phyloP scores from a whole-genome alignment of 2,888 invertebrate genomes.

The Chesias legatella region DNA sequence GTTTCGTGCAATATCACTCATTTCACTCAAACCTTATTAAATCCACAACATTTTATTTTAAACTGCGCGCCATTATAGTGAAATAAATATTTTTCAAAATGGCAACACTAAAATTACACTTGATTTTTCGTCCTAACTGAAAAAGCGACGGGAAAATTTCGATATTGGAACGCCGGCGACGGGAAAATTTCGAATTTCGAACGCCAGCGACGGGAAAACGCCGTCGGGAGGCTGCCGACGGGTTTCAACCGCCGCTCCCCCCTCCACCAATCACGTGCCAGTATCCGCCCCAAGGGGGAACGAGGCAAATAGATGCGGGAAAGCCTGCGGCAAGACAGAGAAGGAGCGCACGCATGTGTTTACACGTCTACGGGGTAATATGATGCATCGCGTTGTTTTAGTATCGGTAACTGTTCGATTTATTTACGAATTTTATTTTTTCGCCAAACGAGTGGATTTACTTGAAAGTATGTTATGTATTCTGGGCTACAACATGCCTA shows the following conservation, averaged over 20 bases:
- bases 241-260: slow-evolving; percentile 59
- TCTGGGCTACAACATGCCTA: slow-evolving; percentile 9
- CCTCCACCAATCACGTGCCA: slow-evolving; percentile 66
- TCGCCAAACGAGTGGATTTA: slow-evolving; percentile 58
- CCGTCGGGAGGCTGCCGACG: slow-evolving; percentile 72
- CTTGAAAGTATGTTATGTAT: slow-evolving; percentile 34
- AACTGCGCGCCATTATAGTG: no score
- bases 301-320: slow-evolving; percentile 47
- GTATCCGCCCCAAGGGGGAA: slow-evolving; percentile 62
- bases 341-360: slow-evolving; percentile 61
- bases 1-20: no score
- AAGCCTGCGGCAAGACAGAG: slow-evolving; percentile 44
- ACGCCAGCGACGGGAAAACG: slow-evolving; percentile 72
- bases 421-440: slow-evolving; percentile 64
- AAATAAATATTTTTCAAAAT: no score
- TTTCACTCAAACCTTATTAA: no score
- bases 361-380: slow-evolving; percentile 65
- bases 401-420: slow-evolving; percentile 72
- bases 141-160: slow-evolving; percentile 43
- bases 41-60: no score
- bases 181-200: slow-evolving; percentile 57
- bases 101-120: slow-evolving; percentile 8
- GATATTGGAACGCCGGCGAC: slow-evolving; percentile 52
- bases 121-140: background rate
- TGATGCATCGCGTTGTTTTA: slow-evolving; percentile 78